Conservation (phyloP, 2,888 invertebrate genomes). For the Eupithecia subumbrata region DNA sequence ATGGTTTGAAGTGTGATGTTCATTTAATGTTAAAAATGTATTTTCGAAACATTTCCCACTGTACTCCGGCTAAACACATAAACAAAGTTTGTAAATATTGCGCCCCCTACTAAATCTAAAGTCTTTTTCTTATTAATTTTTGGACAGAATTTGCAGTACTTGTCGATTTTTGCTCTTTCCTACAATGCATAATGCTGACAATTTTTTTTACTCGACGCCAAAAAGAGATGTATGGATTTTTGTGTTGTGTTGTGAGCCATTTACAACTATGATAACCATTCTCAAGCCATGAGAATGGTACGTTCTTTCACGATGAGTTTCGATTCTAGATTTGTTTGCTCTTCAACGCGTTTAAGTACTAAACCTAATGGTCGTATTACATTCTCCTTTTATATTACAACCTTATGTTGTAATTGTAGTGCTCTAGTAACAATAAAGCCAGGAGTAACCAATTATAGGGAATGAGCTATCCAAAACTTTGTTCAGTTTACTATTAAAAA, state of each 20-base stretch:
- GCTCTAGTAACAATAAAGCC: conserved; percentile 28
- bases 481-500: background rate
- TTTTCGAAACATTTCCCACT: too few relatives aligned
- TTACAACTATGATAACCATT: too few relatives aligned
- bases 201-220: background rate
- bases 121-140: too few relatives aligned
- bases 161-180: background rate
- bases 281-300: too few relatives aligned
- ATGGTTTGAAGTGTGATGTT: too few relatives aligned
- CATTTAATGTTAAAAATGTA: too few relatives aligned
- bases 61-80: too few relatives aligned
- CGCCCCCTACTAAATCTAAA: too few relatives aligned
- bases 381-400: conserved; percentile 42
- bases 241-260: background rate
- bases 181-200: background rate
- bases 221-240: background rate
- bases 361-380: conserved; percentile 46
- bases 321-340: conserved; percentile 12
- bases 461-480: conserved; percentile 16
- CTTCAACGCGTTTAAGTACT: conserved; percentile 8
- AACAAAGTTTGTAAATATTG: too few relatives aligned
- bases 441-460: conserved; percentile 21
- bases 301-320: conserved; percentile 9
- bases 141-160: background rate
- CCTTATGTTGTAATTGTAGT: conserved; percentile 38